Percentiles rank a stretch among this genome's conserved stretches.
These are phyloP conservation scores for Tursiops truncatus DNA, from an alignment of 2,113 vertebrate genomes.

Conservation along the genomic window DNA sequence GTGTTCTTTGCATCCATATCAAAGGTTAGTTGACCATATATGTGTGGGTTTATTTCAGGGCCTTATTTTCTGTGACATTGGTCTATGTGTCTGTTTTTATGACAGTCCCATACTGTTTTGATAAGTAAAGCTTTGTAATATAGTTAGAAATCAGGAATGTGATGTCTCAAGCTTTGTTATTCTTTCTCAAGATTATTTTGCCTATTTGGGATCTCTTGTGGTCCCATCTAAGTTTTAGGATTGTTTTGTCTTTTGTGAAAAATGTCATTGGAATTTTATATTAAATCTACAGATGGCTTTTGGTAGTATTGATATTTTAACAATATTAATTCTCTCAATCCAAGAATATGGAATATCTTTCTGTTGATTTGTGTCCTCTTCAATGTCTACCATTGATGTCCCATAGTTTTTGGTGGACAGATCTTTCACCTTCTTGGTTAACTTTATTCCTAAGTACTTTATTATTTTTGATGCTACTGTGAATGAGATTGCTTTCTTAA, in stretches of 20 bases:
- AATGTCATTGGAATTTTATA: too few species aligned
- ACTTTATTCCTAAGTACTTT: too few species aligned
- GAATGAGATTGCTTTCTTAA: too few species aligned
- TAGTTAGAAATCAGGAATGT: neutral
- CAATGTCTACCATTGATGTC: too few species aligned
- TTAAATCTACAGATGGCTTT: too few species aligned
- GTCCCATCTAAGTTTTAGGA: neutral
- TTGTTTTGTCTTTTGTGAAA: neutral
- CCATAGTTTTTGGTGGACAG: too few species aligned
- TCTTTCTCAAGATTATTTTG: neutral
- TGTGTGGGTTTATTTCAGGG: neutral
- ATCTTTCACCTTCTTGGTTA: too few species aligned
- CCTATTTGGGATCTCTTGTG: neutral
- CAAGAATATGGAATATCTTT: too few species aligned
- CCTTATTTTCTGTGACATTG: neutral
- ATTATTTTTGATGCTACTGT: too few species aligned
- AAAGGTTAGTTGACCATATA: neutral
- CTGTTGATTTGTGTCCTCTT: too few species aligned
- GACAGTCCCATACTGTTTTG: neutral
- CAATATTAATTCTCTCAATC: too few species aligned
- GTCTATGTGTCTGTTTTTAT: neutral
- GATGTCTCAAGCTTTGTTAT: neutral
- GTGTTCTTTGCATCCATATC: neutral
- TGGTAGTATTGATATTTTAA: too few species aligned
- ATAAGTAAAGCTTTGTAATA: neutral